Evolutionary conservation across 2,797 vertebrate species (phyloP).

Genomic region (Catamblyrhynchus diadema): DNA sequence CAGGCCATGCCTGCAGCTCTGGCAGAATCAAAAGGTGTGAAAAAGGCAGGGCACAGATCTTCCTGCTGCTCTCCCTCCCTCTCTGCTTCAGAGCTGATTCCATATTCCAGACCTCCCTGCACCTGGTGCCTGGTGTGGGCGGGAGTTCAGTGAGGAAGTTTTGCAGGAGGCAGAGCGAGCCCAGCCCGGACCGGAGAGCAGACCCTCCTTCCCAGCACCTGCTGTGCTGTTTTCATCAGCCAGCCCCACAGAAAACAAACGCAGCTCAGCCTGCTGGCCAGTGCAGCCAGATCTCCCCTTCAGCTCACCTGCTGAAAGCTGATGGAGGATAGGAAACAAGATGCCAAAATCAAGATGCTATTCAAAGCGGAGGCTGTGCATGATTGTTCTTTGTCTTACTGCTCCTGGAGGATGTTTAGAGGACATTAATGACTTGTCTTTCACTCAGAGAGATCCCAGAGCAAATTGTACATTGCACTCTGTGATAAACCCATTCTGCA

Average conservation of each 20-base stretch:
- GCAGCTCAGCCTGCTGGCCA: not conserved
- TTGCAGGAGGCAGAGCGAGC: not conserved
- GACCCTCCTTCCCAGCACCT: not conserved
- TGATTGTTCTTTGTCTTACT: constrained; percentile 49
- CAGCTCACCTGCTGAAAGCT: not conserved
- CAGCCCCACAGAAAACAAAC: not conserved
- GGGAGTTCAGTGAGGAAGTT: not conserved
- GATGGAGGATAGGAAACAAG: not conserved
- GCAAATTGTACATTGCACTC: not conserved
- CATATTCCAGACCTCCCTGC: not conserved
- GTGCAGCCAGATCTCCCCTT: not conserved
- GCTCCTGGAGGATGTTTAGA: constrained; percentile 15
- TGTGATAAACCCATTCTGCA: not conserved
- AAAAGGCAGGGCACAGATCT: not conserved
- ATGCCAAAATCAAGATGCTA: constrained; percentile 10
- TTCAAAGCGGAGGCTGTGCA: not conserved
- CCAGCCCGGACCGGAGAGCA: not conserved
- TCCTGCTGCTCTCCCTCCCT: not conserved
- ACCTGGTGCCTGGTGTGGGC: not conserved
- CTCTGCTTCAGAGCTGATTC: not conserved
- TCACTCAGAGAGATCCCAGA: not conserved
- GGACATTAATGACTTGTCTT: not conserved
- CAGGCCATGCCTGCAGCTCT: not conserved
- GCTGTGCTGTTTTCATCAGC: not conserved
- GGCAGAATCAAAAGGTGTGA: not conserved